Evolutionary conservation across 37 sponge, comb jelly and placozoan genomes (phyloP).

Genomic region (Beroe forskalii): DNA sequence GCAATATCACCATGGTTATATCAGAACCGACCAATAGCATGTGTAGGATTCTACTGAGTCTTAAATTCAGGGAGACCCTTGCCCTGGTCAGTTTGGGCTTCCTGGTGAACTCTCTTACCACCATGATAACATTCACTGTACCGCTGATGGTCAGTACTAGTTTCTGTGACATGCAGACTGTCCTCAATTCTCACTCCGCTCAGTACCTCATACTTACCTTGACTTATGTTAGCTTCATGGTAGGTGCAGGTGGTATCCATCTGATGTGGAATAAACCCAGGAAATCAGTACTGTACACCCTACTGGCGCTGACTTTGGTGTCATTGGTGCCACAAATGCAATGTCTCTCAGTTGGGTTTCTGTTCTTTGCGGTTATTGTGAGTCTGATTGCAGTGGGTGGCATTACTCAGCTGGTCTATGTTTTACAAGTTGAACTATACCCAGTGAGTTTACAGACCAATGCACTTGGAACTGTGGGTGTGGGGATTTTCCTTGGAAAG

Average conservation of each 20-base stretch:
- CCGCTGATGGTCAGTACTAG: not conserved
- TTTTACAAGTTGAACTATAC: not conserved
- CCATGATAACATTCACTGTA: slow-evolving; percentile 11
- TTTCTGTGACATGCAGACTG: not conserved
- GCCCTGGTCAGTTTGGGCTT: not conserved
- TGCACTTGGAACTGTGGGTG: not conserved
- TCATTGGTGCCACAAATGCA: slow-evolving; percentile 16
- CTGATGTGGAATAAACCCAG: not conserved
- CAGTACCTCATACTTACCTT: slow-evolving; percentile 11
- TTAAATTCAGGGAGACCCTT: not conserved
- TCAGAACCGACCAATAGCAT: not conserved
- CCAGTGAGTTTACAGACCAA: not conserved
- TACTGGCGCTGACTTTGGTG: not conserved
- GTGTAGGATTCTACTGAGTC: not conserved
- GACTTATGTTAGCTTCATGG: not conserved
- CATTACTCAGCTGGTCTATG: not conserved
- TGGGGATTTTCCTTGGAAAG: not conserved
- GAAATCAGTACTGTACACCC: not conserved
- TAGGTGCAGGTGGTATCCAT: not conserved
- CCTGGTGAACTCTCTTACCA: not conserved
- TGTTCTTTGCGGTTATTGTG: not conserved
- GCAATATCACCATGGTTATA: not conserved
- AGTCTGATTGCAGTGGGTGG: slow-evolving; percentile 14
- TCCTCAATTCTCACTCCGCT: not conserved
- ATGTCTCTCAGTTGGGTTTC: not conserved